A percentile compares a stretch with the other conserved stretches of the same genome.
These are phyloP conservation scores for Trissolcus japonicus DNA, from an alignment of 2,888 invertebrate species.

Conservation along the genomic window DNA sequence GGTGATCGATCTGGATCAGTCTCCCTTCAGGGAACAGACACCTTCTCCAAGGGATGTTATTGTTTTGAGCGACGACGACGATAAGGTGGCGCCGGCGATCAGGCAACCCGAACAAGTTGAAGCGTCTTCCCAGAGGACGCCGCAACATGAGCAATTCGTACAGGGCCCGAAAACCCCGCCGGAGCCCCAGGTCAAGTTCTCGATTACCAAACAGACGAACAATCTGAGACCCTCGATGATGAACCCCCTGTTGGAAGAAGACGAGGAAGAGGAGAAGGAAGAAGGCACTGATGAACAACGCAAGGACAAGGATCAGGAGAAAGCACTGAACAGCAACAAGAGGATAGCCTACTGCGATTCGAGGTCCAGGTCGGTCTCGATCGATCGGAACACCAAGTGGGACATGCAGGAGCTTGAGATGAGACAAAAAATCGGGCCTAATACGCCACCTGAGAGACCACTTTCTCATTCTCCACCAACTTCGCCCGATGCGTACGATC, in stretches of 20 bases:
- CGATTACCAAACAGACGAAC: constrained; percentile 74
- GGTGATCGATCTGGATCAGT: constrained; percentile 89
- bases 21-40: constrained; percentile 89
- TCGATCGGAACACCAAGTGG: too few species aligned
- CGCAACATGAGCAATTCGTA: constrained; percentile 69
- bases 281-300: constrained; percentile 68
- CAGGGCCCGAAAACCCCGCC: constrained; percentile 86
- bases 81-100: constrained; percentile 62
- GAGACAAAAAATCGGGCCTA: constrained; percentile 79
- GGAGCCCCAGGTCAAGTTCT: constrained; percentile 83
- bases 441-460: constrained; percentile 84
- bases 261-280: constrained; percentile 72
- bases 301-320: constrained; percentile 73
- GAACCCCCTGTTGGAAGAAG: constrained; percentile 82
- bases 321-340: constrained; percentile 62
- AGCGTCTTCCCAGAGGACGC: constrained; percentile 65
- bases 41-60: constrained; percentile 89
- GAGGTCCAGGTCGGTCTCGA: too few species aligned
- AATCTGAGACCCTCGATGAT: constrained; percentile 70
- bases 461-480: constrained; percentile 80
- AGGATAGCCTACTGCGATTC: too few species aligned
- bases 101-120: constrained; percentile 65
- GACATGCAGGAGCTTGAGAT: constrained; percentile 69
- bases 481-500: constrained; percentile 91
- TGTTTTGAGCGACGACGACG: constrained; percentile 88